phyloP scores from a whole-genome alignment of 2,113 vertebrate genomes.

The Peromyscus polionotus region DNA sequence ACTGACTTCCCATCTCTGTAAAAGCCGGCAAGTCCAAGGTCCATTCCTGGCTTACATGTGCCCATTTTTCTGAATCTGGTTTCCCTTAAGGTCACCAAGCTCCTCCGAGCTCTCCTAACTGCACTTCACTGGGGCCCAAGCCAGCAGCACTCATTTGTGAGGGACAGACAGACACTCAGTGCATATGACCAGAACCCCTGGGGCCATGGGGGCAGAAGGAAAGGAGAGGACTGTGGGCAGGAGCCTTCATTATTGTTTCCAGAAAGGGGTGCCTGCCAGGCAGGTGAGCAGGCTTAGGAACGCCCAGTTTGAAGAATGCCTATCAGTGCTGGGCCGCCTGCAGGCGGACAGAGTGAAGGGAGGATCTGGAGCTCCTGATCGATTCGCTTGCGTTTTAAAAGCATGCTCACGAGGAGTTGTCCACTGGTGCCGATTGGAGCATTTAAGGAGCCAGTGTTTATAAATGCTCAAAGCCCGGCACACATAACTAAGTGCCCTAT shows the following conservation, averaged over 20 bases:
- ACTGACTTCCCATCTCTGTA: neutral
- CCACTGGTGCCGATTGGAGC: neutral
- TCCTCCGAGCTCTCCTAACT: neutral
- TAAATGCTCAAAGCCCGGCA: constrained; percentile 22
- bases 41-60: neutral
- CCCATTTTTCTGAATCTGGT: neutral
- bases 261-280: neutral
- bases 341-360: no score
- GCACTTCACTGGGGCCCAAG: neutral
- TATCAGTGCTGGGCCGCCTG: neutral
- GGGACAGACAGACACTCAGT: neutral
- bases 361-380: no score
- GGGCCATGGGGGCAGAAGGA: neutral
- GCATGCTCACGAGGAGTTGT: no score
- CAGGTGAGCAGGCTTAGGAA: neutral
- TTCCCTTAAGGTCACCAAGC: neutral
- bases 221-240: neutral
- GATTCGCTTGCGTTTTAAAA: neutral
- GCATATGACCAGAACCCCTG: neutral
- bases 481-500: neutral
- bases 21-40: neutral
- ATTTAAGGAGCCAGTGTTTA: neutral
- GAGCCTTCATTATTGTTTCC: neutral
- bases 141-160: no score
- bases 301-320: neutral